phyloP scores from a whole-genome alignment of 2,797 vertebrate genomes.

The Myiothlypis coronata region DNA sequence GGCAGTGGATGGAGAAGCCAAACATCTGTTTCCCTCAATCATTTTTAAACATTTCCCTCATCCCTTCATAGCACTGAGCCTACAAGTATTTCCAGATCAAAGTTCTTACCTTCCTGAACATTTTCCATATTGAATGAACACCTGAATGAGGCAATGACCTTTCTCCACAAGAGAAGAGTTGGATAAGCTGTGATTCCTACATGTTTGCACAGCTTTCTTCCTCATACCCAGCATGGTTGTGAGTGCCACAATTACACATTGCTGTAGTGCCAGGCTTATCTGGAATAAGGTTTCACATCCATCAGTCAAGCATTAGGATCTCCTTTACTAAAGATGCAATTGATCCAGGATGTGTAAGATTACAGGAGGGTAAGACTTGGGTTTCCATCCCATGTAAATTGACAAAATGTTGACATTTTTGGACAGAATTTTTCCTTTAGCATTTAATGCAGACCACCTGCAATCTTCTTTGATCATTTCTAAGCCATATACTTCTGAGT shows the following conservation, averaged over 20 bases:
- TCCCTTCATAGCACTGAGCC: not conserved
- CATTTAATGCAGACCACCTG: not conserved
- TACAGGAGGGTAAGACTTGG: not conserved
- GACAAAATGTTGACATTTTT: not conserved
- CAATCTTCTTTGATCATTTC: not conserved
- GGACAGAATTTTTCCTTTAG: not conserved
- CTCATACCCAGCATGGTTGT: not conserved
- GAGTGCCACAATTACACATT: accelerated
- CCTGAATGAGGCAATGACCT: slow-evolving; percentile 10
- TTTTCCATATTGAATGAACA: slow-evolving; percentile 51
- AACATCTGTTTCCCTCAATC: slow-evolving; percentile 69
- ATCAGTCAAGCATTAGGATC: not conserved
- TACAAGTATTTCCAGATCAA: slow-evolving; percentile 47
- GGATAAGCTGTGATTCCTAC: not conserved
- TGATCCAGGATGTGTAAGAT: not conserved
- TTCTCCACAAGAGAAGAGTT: not conserved
- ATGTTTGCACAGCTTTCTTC: not conserved
- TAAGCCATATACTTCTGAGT: not conserved
- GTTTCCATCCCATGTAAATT: not conserved
- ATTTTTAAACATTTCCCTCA: slow-evolving; percentile 18
- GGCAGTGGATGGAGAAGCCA: slow-evolving; percentile 36
- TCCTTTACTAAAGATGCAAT: not conserved
- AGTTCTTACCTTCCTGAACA: not conserved
- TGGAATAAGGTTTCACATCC: not conserved
- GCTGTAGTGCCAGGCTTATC: not conserved